These are phyloP conservation scores for Araneus ventricosus DNA, from an alignment of 1,140 invertebrate species.

Conservation along the genomic window DNA sequence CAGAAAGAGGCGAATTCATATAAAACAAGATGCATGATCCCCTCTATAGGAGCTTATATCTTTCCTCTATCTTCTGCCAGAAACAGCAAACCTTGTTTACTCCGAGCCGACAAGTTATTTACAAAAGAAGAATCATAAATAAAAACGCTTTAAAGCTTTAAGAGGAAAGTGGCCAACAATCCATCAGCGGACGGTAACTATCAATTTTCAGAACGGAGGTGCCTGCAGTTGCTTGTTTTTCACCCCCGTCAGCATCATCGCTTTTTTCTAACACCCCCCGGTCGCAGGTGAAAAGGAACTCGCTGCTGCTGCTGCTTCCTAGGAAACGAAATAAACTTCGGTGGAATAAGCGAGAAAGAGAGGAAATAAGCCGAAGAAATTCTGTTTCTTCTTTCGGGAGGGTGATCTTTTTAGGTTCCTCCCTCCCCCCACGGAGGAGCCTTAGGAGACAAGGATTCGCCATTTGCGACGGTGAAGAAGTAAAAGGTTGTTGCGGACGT, in stretches of 20 bases:
- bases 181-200: neutral
- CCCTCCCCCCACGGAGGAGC: neutral
- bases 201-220: neutral
- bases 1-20: too few species aligned
- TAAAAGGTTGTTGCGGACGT: neutral
- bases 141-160: constrained; percentile 9
- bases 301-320: neutral
- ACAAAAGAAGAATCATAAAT: neutral
- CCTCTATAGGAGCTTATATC: too few species aligned
- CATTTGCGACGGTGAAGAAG: neutral
- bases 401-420: neutral
- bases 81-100: neutral
- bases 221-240: neutral
- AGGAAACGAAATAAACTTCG: neutral
- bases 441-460: neutral
- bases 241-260: neutral
- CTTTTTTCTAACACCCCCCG: neutral
- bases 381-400: neutral
- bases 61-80: neutral
- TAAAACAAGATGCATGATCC: too few species aligned
- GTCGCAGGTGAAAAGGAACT: neutral
- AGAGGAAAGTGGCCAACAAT: neutral
- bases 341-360: too few species aligned
- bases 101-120: neutral
- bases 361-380: neutral